phyloP scores from a whole-genome alignment of 2,113 vertebrate genomes.

The Bambusicola thoracicus region DNA sequence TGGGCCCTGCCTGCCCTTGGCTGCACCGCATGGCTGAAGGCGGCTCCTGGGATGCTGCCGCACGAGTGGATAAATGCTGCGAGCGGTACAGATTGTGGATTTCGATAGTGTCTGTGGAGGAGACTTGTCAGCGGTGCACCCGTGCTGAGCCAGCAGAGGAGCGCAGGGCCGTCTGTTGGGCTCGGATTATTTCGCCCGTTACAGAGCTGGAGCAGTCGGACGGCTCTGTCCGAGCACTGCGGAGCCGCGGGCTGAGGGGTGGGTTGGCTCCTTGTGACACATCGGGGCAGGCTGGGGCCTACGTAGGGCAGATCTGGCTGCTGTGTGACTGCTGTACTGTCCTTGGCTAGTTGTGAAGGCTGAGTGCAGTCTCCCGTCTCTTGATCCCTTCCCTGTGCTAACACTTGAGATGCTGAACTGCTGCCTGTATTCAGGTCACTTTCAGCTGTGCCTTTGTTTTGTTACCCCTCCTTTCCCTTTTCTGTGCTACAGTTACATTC shows the following conservation, averaged over 20 bases:
- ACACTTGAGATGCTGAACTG: not conserved
- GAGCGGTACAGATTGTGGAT: not conserved
- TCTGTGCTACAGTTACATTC: not conserved
- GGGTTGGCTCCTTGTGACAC: not conserved
- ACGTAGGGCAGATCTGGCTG: too few relatives aligned
- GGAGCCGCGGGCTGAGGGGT: not conserved
- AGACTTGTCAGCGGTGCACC: accelerated
- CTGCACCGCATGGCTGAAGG: not conserved
- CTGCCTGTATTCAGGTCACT: not conserved
- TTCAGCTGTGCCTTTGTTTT: not conserved
- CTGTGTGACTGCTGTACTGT: accelerated
- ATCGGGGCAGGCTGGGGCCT: not conserved
- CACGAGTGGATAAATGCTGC: not conserved
- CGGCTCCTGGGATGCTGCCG: not conserved
- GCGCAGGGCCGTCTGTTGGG: not conserved
- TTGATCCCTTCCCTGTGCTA: not conserved
- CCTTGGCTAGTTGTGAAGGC: not conserved
- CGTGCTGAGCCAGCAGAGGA: not conserved
- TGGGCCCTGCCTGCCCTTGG: accelerated
- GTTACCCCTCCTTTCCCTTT: not conserved
- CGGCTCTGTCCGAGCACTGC: not conserved
- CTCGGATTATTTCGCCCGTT: not conserved
- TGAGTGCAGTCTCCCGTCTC: accelerated
- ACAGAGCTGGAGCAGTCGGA: not conserved
- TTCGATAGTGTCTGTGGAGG: not conserved